phyloP scores from a whole-genome alignment of 2,113 vertebrate genomes.

The Microcebus ravelobensis region DNA sequence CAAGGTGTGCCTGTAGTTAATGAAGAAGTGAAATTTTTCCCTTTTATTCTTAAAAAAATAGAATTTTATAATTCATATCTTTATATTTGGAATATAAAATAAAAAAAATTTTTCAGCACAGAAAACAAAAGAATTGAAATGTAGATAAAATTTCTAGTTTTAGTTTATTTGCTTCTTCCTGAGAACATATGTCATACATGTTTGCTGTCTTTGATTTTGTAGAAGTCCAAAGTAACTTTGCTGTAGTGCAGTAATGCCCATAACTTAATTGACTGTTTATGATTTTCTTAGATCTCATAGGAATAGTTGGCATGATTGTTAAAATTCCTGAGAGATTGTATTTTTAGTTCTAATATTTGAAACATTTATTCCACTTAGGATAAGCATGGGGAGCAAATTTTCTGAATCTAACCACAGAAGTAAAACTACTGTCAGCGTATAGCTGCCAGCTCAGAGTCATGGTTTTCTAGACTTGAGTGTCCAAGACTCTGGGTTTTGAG shows the following conservation, averaged over 20 bases:
- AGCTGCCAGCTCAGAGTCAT: neutral
- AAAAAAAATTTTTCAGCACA: neutral
- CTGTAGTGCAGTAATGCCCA: neutral
- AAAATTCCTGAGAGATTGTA: neutral
- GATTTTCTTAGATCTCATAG: neutral
- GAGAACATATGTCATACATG: neutral
- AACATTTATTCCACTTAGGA: neutral
- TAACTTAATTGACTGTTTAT: neutral
- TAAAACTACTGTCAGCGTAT: neutral
- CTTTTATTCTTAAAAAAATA: constrained; percentile 6
- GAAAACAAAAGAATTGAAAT: neutral
- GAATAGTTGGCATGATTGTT: neutral
- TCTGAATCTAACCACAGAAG: neutral
- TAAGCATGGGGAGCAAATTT: neutral
- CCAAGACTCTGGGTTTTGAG: neutral
- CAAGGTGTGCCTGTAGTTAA: neutral
- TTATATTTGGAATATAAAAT: neutral
- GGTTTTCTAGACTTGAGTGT: neutral
- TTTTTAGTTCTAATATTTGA: neutral
- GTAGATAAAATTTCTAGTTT: neutral
- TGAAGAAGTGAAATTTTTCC: neutral
- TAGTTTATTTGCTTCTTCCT: neutral
- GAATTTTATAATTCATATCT: neutral
- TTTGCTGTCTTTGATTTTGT: neutral
- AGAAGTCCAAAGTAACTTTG: neutral